Base-by-base conservation (phyloP, 2,797 vertebrate species). In the Onychomys leucogaster region DNA sequence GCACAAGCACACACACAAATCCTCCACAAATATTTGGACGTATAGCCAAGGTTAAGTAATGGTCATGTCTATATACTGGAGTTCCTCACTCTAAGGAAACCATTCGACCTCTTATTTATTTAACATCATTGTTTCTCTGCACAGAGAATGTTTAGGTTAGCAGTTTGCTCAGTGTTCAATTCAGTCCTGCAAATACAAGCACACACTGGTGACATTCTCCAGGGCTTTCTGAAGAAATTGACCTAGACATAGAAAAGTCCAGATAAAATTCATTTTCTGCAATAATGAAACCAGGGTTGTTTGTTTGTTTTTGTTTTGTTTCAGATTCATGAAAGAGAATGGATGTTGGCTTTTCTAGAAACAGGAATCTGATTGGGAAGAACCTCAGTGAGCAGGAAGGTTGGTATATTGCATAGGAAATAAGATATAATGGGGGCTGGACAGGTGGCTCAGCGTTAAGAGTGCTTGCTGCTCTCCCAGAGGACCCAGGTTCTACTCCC, bases 201-300 rank as follows among this genome's bases (percentile, higher is more conserved):
- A 76, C 37, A 9, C 37, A 9, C 23, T 55, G 17, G 73, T 92
- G n/a, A 77, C 29, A 23, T 29, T 83, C 69, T 34, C n/a, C 43
- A 29, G 57, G 5, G 27, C 17, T 92, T 82, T 49, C 86, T n/a
- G 61, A 27, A 78, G 32, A 59, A 78, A n/a, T 4, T 21, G 13
- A 7, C n/a, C 43, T 73, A 8, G 46, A 92, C 73, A 11, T n/a
- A 77, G 63, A 92, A 76, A 90, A 77, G 67, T 55, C 25, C 37
- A 92, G 59, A 92, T 49, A 9, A 88, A 94, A 93, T 77, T 17
- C 25, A 78, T 55, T 87, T 87, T 41, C 49, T 55, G 25, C 43
- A 90, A 14, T n/a, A 34, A 77, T 12, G 46, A 77, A 86, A 14
- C 67, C 25, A 63, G 19, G 71, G 37, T 25, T 59, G 57, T 16